Conservation (phyloP, 2,797 vertebrate genomes). For the Premnoplex brunnescens region DNA sequence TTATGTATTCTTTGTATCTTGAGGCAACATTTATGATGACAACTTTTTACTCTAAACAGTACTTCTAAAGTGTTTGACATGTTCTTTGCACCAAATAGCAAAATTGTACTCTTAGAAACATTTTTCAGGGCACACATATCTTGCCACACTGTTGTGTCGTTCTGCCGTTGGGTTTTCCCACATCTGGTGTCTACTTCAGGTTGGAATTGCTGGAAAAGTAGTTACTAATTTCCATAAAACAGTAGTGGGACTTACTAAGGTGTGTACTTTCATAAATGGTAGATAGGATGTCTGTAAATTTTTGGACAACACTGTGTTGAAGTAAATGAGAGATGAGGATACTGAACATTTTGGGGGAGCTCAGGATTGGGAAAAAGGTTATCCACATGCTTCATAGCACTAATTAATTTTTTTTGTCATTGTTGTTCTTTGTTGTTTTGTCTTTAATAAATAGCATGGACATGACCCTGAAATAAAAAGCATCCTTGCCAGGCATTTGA, state of each 20-base stretch:
- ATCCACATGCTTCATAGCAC: neutral
- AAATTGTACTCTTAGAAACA: neutral
- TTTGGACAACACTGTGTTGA: neutral
- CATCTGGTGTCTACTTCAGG: neutral
- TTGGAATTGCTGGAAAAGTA: neutral
- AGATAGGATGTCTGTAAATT: neutral
- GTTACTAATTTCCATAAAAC: neutral
- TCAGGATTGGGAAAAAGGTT: neutral
- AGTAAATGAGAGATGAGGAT: neutral
- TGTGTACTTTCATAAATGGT: neutral
- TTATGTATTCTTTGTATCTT: neutral
- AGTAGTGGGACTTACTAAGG: neutral
- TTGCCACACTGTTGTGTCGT: neutral
- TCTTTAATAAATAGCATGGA: conserved; percentile 64
- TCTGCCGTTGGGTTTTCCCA: neutral
- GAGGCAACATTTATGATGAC: neutral
- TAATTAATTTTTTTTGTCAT: neutral
- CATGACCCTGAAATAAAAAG: conserved; percentile 73
- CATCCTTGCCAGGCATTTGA: neutral
- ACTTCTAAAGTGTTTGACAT: neutral
- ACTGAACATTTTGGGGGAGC: neutral
- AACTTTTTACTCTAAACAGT: neutral
- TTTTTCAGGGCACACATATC: neutral
- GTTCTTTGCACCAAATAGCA: neutral
- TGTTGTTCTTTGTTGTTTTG: neutral